Base-by-base conservation (phyloP, 2,797 vertebrate genomes). In the Hyperoplus lanceolatus region DNA sequence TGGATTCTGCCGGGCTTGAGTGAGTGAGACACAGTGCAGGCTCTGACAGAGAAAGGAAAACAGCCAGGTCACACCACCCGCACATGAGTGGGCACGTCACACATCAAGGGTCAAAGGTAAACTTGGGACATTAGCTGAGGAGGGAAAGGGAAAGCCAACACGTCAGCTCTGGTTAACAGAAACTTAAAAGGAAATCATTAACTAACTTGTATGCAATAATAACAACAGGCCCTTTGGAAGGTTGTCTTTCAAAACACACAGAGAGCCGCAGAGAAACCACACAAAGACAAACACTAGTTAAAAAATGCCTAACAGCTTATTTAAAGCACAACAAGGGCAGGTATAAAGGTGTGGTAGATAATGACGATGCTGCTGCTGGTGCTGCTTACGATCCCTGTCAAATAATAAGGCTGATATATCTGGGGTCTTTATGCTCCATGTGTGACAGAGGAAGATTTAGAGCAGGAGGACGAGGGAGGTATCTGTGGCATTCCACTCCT, bases 401-500 rank as follows among this genome's bases (percentile, higher is more conserved):
- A 29, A 75, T 70, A 54, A 75, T 71, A 49, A 48, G 42, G 63
- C 1, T 51, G 42, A 71, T 56, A 54, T 82, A 61, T 39, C 66
- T 58, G 71, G 59, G 78, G 60, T 68, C 48, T 21, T 58, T 54
- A 3, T 54, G 14, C n/a, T 53, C 14, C 13, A 51, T 39, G 8
- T 71, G 78, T 54, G 49, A 80, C 57, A 59, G 8, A 63, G 60
- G 54, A 76, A 73, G 82, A 81, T 78, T 71, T 59, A 11, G 62
- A 73, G 42, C 53, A 86, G 56, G 75, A 86, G 72, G 69, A 71
- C 21, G 11, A 75, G 73, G 58, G 77, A 93, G 82, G 86, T 87
- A 92, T 94, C 89, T 91, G 75, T 77, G 90, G 92, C 90, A 95
- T 96, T 92, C 91, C 73, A 85, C 73, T 76, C 70, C 75, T 86